Base-by-base conservation (phyloP, 2,888 invertebrate species). In the Torymus aiolomorphi region DNA sequence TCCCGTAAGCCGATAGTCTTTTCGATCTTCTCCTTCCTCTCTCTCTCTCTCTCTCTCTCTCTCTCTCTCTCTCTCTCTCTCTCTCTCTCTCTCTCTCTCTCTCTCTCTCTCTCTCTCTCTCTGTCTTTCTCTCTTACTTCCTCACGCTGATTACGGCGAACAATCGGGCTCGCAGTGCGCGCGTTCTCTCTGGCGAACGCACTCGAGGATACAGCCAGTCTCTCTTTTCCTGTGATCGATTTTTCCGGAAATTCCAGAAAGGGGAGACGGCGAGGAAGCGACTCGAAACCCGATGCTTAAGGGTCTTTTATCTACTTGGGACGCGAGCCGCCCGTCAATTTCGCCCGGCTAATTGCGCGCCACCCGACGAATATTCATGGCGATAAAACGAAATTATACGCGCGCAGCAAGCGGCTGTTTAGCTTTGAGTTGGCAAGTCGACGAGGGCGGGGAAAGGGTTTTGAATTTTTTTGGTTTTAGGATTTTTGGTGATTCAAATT, bases 301-400 rank as follows among this genome's bases (percentile, higher is more conserved):
- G 61, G 31, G 18, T 61, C 67, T 76, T 76, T 76, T 76, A 76
- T 76, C 61, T 61, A 61, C 52, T 67, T 76, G 61, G 13, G 66
- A 66, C 18, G 16, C 42, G 49, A 49, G 57, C 52, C 14, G 59
- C 54, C n/a, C 13, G 16, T 2, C 24, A 31, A 73, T 54, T 73
- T 62, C 56, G 18, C 52, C 18, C 2, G 18, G 73, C 54, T 52
- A 73, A 62, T 73, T 59, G 63, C 73, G n/a, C 12, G 16, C 54
- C 2, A 8, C 73, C 31, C 12, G 16, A 31, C 2, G 54, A 73
- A 73, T 73, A 73, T 73, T 73, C 73, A 73, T 63, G 42, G 31
- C 18, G 42, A 14, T 51, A 14, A 72, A 63, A 73, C 54, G 20
- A 51, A 62, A 73, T 52, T 63, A 42, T 31, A n/a, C 71, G 42